Base-by-base conservation (phyloP, 2,797 vertebrate genomes). In the Setipinna tenuifilis region DNA sequence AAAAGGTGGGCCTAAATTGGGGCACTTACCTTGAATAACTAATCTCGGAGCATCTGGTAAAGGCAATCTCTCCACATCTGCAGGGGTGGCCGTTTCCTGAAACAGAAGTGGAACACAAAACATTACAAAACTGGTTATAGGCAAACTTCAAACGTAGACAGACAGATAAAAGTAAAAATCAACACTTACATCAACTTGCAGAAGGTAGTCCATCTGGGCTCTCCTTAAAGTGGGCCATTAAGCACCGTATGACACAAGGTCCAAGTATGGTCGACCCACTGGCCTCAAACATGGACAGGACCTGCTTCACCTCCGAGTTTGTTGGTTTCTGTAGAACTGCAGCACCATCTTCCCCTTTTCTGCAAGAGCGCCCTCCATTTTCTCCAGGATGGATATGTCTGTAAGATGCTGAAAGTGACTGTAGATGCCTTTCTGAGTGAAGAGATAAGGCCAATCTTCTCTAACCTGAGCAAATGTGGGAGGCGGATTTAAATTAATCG, bases 391-490 rank as follows among this genome's bases (percentile, higher is more conserved):
- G 65, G 31, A 58, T 46, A 83, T 78, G 21, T 80, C 50, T 61
- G 35, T 78, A 7, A 80, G 82, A 61, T 25, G 3, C 48, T 83
- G 75, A 41, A 80, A 83, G 3, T 86, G 82, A 83, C 80, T 83
- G 50, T 86, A 83, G 50, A 83, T 19, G 71, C 35, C 85, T 17
- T 81, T 83, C 85, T 61, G 25, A 46, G 68, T 78, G n/a, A 86
- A 86, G n/a, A 86, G 85, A 80, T 85, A 82, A 16, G 80, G 84
- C 84, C 80, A 82, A 61, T 17, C 35, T 14, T 19, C 68, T 82
- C 16, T 85, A 1, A 82, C 58, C 46, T 82, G 23, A 44, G 68
- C 7, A 65, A 82, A 21, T 19, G 81, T 21, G 65, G 84, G 59
- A 54, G 59, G 48, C 54, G 84, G 78, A 23, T 12, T 81, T 25